Conservation (phyloP, 64 coral and sea anemone species). For the Actinia tenebrosa region DNA sequence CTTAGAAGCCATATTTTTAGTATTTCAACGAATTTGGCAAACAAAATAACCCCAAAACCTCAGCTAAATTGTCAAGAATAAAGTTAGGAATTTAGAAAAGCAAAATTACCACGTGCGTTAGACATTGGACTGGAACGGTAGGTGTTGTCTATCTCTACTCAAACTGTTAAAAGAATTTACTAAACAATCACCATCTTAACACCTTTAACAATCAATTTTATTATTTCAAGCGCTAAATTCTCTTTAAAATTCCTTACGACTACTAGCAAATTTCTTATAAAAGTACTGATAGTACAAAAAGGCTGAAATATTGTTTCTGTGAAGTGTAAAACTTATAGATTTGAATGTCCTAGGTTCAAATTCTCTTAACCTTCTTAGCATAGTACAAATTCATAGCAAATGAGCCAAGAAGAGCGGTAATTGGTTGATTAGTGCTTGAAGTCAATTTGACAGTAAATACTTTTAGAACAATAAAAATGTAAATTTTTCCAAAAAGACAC, state of each 20-base stretch:
- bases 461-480: neutral
- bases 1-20: neutral
- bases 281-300: neutral
- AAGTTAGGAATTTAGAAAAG: neutral
- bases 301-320: neutral
- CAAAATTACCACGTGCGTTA: slow-evolving; percentile 11
- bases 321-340: neutral
- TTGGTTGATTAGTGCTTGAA: neutral
- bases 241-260: neutral
- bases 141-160: neutral
- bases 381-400: neutral
- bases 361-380: neutral
- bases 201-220: neutral
- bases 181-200: neutral
- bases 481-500: neutral
- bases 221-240: neutral
- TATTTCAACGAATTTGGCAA: neutral
- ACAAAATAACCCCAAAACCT: neutral
- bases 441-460: slow-evolving; percentile 13
- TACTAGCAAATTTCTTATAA: neutral
- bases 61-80: neutral
- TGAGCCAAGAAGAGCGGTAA: neutral
- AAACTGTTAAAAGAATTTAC: slow-evolving; percentile 2
- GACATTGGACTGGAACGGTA: neutral
- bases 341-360: neutral